A percentile compares a stretch with the other conserved stretches of the same genome.
Conservation (phyloP, 1,140 invertebrate genomes). For the Probaryconus sp. region DNA sequence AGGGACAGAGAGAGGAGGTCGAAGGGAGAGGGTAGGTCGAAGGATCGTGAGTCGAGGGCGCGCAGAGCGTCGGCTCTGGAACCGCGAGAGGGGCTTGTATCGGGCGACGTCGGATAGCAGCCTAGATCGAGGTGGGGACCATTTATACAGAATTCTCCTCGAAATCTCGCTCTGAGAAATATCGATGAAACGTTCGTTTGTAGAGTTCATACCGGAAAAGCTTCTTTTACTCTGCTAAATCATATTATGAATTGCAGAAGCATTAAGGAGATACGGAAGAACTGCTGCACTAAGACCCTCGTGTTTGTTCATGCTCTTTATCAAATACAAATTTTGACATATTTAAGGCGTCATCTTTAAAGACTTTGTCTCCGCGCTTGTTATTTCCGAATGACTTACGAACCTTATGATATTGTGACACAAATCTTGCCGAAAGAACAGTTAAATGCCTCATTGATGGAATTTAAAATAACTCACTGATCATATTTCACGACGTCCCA, state of each 20-base stretch:
- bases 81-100: constrained; percentile 67
- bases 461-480: no score
- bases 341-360: constrained; percentile 39
- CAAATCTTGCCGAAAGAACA: no score
- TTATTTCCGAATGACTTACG: constrained; percentile 36
- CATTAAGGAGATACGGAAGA: constrained; percentile 48
- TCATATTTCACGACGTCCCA: no score
- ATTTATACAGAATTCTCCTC: constrained; percentile 63
- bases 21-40: constrained; percentile 66
- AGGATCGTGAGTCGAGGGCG: constrained; percentile 68
- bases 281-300: constrained; percentile 34
- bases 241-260: constrained; percentile 48
- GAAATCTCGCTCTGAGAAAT: constrained; percentile 60
- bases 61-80: constrained; percentile 68
- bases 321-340: constrained; percentile 54
- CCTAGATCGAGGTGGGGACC: constrained; percentile 58
- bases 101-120: constrained; percentile 63
- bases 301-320: constrained; percentile 37
- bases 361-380: constrained; percentile 18
- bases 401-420: constrained; percentile 29
- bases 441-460: no score
- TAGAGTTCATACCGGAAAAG: constrained; percentile 41
- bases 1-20: constrained; percentile 56
- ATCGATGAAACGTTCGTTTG: constrained; percentile 57
- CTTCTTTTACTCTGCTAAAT: constrained; percentile 45